Evolutionary conservation across 1,140 invertebrate species (phyloP).

Genomic region (Scaptomyza graminum): DNA sequence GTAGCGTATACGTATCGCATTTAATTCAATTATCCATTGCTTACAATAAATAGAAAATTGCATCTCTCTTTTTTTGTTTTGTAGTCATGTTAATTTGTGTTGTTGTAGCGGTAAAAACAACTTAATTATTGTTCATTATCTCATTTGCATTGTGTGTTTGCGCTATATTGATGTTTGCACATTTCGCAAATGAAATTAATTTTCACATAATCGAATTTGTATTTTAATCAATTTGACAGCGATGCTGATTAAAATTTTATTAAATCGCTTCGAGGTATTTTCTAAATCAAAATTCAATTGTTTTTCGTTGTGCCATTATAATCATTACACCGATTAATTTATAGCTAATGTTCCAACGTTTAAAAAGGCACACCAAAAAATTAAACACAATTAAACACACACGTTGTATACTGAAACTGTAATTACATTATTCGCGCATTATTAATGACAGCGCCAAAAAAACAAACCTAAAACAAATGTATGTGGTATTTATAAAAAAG

Average conservation of each 20-base stretch:
- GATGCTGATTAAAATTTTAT: slow-evolving; percentile 46
- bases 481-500: background rate
- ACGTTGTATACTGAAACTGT: slow-evolving; percentile 49
- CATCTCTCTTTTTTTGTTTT: background rate
- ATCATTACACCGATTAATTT: slow-evolving; percentile 63
- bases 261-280: slow-evolving; percentile 44
- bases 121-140: slow-evolving; percentile 28
- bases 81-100: background rate
- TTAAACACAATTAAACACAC: slow-evolving; percentile 14
- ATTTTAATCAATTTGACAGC: slow-evolving; percentile 5
- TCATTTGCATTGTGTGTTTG: background rate
- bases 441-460: slow-evolving; percentile 64
- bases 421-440: slow-evolving; percentile 80
- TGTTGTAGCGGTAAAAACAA: background rate
- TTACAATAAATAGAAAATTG: slow-evolving; percentile 6
- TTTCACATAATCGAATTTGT: slow-evolving; percentile 38
- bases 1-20: slow-evolving; percentile 7
- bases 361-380: slow-evolving; percentile 6
- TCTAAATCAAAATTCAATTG: slow-evolving; percentile 76
- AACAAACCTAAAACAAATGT: background rate
- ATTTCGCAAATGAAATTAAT: slow-evolving; percentile 21
- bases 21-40: slow-evolving; percentile 7
- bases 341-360: slow-evolving; percentile 55
- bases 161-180: slow-evolving; percentile 12
- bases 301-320: slow-evolving; percentile 56